Evolutionary conservation across 53 echinoderm and acorn worm species (phyloP), one percentile per base, ranked within the genome.

Genomic region (Astropecten irregularis): DNA sequence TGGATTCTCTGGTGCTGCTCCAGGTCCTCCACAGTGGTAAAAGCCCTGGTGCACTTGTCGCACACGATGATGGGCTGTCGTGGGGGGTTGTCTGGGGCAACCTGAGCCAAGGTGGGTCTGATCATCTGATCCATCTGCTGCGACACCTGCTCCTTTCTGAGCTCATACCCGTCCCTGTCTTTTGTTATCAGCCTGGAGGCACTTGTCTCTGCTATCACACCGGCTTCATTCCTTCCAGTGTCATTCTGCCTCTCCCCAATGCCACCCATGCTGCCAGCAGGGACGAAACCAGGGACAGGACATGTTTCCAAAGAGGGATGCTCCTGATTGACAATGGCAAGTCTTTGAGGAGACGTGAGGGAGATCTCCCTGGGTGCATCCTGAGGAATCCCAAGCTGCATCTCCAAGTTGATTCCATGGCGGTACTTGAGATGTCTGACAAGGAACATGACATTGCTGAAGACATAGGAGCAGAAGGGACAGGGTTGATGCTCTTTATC

Each of bases 391-490:
- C 52, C 34, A 29, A 71, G 10, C 58, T 55, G 56, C 74, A 74
- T 74, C 74, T 74, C 74, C 25, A 74, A 34, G 38, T 74, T 74
- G 74, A 74, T 57, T 38, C 74, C 74, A 27, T 74, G 74, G 39
- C 74, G 37, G 57, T 74, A 74, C 34, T 74, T 74, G 13, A 74
- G 74, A 57, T 74, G 74, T 14, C 57, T 36, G 39, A 57, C 39
- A 23, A 74, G 74, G 38, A 74, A 74, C 21, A 14, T 20, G 6
- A 58, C 53, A 21, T 50, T 74, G 51, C 74, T 74, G 74, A 74
- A 74, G 74, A 74, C 56, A 21, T 74, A 74, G 56, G 74, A 74
- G 74, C 74, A 74, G 29, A 74, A 74, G 38, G 74, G 74, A 57
- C 74, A 74, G 13, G 74, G 74, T 53, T 74, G 74, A 40, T 74